These are phyloP conservation scores for Megaustenia siamemsis DNA, from an alignment of 2,888 invertebrate species.

Conservation along the genomic window DNA sequence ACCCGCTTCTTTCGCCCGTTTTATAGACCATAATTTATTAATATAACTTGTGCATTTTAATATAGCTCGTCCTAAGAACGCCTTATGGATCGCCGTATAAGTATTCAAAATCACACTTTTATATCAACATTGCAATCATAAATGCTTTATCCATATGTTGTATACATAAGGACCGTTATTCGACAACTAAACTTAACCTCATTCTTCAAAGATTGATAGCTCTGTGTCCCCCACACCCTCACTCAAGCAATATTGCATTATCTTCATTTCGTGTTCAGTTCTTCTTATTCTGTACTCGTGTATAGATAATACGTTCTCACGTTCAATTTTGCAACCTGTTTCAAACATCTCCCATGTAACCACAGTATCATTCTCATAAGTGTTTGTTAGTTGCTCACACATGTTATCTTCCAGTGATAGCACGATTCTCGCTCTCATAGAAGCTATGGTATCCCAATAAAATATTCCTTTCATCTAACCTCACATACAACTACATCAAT, in stretches of 20 bases:
- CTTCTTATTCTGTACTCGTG: not conserved
- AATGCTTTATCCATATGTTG: too few relatives aligned
- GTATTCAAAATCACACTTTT: not conserved
- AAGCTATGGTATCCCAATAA: too few relatives aligned
- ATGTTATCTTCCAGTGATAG: too few relatives aligned
- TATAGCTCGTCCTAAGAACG: not conserved
- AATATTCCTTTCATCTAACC: too few relatives aligned
- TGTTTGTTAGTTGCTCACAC: too few relatives aligned
- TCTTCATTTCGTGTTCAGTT: not conserved
- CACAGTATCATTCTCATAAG: too few relatives aligned
- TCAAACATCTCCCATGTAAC: too few relatives aligned
- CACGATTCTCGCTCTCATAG: too few relatives aligned
- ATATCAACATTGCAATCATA: not conserved
- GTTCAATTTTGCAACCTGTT: too few relatives aligned
- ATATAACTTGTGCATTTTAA: not conserved
- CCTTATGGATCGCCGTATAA: not conserved
- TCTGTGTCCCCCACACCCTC: not conserved
- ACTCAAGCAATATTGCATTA: not conserved
- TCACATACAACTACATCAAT: too few relatives aligned
- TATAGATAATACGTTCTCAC: not conserved
- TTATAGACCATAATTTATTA: not conserved
- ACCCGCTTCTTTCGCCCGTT: not conserved
- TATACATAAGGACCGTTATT: too few relatives aligned
- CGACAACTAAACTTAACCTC: too few relatives aligned
- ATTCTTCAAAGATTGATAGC: not conserved